phyloP scores from a whole-genome alignment of 2,797 vertebrate genomes.

The Lophius americanus region DNA sequence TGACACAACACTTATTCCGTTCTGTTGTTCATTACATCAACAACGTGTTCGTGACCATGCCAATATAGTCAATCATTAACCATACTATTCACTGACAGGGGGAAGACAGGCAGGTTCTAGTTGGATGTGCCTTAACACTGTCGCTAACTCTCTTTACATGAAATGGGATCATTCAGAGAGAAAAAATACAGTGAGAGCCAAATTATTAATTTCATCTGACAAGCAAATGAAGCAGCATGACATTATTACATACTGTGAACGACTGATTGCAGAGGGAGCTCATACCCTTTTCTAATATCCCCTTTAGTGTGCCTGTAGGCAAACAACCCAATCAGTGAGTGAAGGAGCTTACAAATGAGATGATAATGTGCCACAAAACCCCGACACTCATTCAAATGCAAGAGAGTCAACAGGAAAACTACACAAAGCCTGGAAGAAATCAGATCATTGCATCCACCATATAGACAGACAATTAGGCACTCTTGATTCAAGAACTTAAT shows the following conservation, averaged over 20 bases:
- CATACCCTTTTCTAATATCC: constrained; percentile 14
- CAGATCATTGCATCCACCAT: background rate
- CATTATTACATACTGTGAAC: background rate
- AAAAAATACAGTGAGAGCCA: background rate
- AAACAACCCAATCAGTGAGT: constrained; percentile 14
- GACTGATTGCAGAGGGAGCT: constrained; percentile 19
- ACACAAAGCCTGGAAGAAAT: constrained; percentile 7
- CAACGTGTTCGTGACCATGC: constrained; percentile 12
- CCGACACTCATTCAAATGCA: constrained; percentile 2
- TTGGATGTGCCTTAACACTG: constrained; percentile 3
- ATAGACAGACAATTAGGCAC: background rate
- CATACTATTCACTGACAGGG: constrained; percentile 22
- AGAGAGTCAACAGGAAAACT: background rate
- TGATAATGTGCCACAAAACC: background rate
- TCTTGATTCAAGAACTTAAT: constrained; percentile 7
- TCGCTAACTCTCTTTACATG: constrained; percentile 29
- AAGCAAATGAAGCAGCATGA: constrained; percentile 24
- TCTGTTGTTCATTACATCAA: background rate
- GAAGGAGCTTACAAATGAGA: constrained; percentile 15
- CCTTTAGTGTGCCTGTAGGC: constrained; percentile 23
- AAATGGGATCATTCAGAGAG: background rate
- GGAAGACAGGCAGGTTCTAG: constrained; percentile 13
- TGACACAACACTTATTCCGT: background rate
- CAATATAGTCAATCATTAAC: constrained; percentile 52
- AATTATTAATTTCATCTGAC: constrained; percentile 19